These are phyloP conservation scores for Temnothorax longispinosus DNA, from an alignment of 1,140 invertebrate genomes.

Conservation along the genomic window DNA sequence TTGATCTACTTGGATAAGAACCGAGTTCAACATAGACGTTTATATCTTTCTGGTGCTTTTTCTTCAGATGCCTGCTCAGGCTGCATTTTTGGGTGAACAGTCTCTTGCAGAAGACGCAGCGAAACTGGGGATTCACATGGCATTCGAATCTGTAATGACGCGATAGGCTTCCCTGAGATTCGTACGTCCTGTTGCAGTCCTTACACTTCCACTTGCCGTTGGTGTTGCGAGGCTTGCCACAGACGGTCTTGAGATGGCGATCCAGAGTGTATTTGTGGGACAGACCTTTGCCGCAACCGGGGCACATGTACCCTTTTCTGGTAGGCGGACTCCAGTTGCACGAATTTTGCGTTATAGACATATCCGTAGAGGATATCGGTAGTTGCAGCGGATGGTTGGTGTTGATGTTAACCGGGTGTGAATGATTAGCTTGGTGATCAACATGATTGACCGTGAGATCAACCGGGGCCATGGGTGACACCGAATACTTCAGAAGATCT, in stretches of 20 bases:
- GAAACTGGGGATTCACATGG: conserved; percentile 80
- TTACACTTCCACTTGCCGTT: conserved; percentile 63
- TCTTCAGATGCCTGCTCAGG: conserved; percentile 66
- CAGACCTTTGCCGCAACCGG: conserved; percentile 60
- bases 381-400: not conserved
- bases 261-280: conserved; percentile 61
- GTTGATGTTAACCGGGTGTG: not conserved
- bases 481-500: not conserved
- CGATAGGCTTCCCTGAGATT: conserved; percentile 76
- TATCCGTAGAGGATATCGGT: not conserved
- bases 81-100: conserved; percentile 73
- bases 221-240: conserved; percentile 62
- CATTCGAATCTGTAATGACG: conserved; percentile 84
- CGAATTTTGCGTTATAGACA: not conserved
- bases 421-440: not conserved
- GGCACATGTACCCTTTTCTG: conserved; percentile 67
- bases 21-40: not conserved
- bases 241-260: conserved; percentile 65
- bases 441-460: not conserved
- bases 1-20: not conserved
- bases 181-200: conserved; percentile 69
- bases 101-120: conserved; percentile 80
- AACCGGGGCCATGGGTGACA: not conserved
- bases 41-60: conserved; percentile 56
- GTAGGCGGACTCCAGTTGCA: conserved; percentile 32